phyloP scores from a whole-genome alignment of 1,140 invertebrate genomes.

The Argopecten irradians region DNA sequence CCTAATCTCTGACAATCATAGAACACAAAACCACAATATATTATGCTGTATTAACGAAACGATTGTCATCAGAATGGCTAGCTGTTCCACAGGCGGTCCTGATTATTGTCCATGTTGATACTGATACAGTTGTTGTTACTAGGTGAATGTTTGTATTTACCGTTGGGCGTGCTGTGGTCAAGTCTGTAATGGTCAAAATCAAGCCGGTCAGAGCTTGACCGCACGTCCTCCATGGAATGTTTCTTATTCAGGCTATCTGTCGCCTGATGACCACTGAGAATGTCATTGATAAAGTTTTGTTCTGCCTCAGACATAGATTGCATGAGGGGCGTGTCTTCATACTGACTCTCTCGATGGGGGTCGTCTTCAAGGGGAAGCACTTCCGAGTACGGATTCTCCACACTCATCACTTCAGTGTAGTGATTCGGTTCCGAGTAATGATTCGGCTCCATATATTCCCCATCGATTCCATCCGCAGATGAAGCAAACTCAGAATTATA shows the following conservation, averaged over 20 bases:
- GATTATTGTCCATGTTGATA: background rate
- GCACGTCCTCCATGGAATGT: slow-evolving; percentile 1
- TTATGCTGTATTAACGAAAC: background rate
- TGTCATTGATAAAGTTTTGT: slow-evolving; percentile 53
- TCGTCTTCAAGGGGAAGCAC: slow-evolving; percentile 48
- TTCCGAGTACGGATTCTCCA: slow-evolving; percentile 35
- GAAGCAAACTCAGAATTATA: slow-evolving; percentile 59
- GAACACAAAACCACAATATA: background rate
- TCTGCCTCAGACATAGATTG: slow-evolving; percentile 54
- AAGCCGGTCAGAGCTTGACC: background rate
- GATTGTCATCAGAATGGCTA: background rate
- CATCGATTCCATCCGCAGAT: slow-evolving; percentile 34
- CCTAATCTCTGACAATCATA: background rate
- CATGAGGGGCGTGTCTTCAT: slow-evolving; percentile 45
- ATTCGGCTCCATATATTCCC: background rate
- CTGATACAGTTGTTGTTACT: background rate
- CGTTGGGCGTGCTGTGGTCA: slow-evolving; percentile 3
- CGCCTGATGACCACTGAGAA: slow-evolving; percentile 38
- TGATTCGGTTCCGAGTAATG: slow-evolving; percentile 11
- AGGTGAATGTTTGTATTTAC: slow-evolving; percentile 11
- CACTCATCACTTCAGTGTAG: slow-evolving; percentile 6
- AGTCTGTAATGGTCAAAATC: background rate
- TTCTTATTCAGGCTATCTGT: background rate
- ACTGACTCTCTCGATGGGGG: background rate
- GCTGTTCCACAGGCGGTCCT: background rate